Percentiles rank a stretch among this genome's conserved stretches.
Evolutionary conservation across 2,888 invertebrate genomes (phyloP).

Genomic region (Microctonus brassicae): DNA sequence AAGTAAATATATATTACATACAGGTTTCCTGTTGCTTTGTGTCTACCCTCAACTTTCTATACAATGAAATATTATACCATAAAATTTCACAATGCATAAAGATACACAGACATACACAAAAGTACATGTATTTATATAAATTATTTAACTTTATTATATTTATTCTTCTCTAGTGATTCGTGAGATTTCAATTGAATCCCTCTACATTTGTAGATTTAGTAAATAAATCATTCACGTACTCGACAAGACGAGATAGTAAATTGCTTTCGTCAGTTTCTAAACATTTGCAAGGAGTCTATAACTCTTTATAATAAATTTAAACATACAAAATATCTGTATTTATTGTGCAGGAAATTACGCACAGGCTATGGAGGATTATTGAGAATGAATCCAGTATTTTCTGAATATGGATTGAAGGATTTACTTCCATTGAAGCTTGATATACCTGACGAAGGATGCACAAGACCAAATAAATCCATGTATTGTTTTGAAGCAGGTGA

Average conservation of each 20-base stretch:
- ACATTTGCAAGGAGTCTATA: neutral
- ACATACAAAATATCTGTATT: slow-evolving; percentile 6
- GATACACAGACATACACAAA: neutral
- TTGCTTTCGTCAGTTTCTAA: neutral
- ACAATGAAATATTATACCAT: slow-evolving; percentile 26
- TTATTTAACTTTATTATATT: neutral
- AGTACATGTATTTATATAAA: neutral
- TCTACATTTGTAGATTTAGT: neutral
- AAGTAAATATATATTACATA: slow-evolving; percentile 22
- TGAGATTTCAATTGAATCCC: slow-evolving; percentile 16
- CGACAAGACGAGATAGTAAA: neutral
- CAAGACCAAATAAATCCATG: slow-evolving; percentile 89
- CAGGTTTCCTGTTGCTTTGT: neutral
- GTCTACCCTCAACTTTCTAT: slow-evolving; percentile 36
- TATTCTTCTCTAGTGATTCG: neutral
- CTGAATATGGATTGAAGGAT: slow-evolving; percentile 89
- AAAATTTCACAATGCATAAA: neutral
- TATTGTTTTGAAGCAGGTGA: slow-evolving; percentile 93
- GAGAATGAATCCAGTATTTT: slow-evolving; percentile 90
- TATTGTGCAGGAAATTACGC: slow-evolving; percentile 78
- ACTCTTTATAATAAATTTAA: neutral
- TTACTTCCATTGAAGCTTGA: slow-evolving; percentile 88
- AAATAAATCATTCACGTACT: neutral
- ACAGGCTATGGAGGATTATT: slow-evolving; percentile 85
- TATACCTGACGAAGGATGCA: slow-evolving; percentile 93